Evolutionary conservation across 1,140 invertebrate species (phyloP), one percentile per base, ranked within the genome.

Genomic region (Muscidifurax raptorellus): DNA sequence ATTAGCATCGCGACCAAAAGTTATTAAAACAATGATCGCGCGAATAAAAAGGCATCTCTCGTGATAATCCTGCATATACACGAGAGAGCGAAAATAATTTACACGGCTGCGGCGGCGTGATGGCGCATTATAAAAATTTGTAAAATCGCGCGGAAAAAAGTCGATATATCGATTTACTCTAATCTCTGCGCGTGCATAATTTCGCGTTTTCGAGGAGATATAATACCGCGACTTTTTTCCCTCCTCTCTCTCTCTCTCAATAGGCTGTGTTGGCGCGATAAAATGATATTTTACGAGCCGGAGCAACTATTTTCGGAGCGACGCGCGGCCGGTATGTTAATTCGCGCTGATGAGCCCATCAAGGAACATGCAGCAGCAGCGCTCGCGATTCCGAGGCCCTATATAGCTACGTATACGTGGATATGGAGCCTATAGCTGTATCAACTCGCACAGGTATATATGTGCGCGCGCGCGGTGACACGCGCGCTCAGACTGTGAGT

Each of bases 341-440:
- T 90, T 91, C 88, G 86, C 90, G 84, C 89, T 91, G 90, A 91
- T 91, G 90, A 90, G 89, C 89, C 90, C 90, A 90, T 91, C 90
- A 90, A 87, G 83, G 86, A 90, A 90, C 89, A 91, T 89, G 89
- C 88, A 88, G 86, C 86, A 86, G 85, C 80, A 77, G 86, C 86
- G 72, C 82, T 80, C 30, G 85, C 74, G 75, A 52, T 22, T 52
- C 28, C 27, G 79, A 32, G 13, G 22, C 32, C 36, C 78, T 40
- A 69, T 44, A 44, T 66, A 59, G 52, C 15, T n/a, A 7, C 44
- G n/a, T 40, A 40, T 40, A 40, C 5, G 36, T 4, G 66, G 1
- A 10, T 22, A 40, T 67, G 13, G n/a, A 32, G 10, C 77, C 36
- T 30, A 10, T 22, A 7, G 52, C 52, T 59, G 18, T 59, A 59